These are phyloP conservation scores for Polypedilum vanderplanki DNA, from an alignment of 1,140 invertebrate species.

Conservation along the genomic window DNA sequence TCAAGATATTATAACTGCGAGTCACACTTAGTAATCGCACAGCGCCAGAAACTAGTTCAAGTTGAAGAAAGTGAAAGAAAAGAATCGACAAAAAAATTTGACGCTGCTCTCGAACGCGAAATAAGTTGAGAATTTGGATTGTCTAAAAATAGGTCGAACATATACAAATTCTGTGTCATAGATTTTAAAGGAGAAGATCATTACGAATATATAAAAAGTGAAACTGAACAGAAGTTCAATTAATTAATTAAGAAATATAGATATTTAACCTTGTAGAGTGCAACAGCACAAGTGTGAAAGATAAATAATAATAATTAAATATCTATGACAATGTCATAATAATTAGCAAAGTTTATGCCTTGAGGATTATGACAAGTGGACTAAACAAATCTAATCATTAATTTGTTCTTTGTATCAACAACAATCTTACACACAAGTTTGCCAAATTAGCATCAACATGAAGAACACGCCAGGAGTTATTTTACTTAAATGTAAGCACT, in stretches of 20 bases:
- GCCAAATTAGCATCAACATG: background rate
- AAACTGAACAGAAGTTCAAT: background rate
- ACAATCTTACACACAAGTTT: background rate
- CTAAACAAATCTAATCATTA: background rate
- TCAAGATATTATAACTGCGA: too few species aligned
- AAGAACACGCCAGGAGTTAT: conserved; percentile 4
- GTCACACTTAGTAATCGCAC: too few species aligned
- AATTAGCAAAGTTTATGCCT: conserved; percentile 10
- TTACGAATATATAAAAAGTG: background rate
- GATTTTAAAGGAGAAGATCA: background rate
- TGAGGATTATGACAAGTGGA: background rate
- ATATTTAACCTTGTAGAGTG: conserved; percentile 3
- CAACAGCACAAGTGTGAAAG: background rate
- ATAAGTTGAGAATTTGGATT: conserved; percentile 8
- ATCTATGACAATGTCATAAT: conserved; percentile 12
- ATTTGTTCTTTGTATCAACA: too few species aligned
- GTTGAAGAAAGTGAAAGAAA: background rate
- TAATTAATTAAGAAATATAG: background rate
- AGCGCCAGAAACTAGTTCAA: background rate
- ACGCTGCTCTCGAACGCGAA: background rate
- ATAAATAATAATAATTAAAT: conserved; percentile 1
- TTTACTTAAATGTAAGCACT: background rate
- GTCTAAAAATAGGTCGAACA: background rate
- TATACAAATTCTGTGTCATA: background rate
- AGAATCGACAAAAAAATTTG: background rate